Percentiles rank a stretch among this genome's conserved stretches.
phyloP scores from a whole-genome alignment of 2,888 invertebrate genomes.

The Torymus texanus region DNA sequence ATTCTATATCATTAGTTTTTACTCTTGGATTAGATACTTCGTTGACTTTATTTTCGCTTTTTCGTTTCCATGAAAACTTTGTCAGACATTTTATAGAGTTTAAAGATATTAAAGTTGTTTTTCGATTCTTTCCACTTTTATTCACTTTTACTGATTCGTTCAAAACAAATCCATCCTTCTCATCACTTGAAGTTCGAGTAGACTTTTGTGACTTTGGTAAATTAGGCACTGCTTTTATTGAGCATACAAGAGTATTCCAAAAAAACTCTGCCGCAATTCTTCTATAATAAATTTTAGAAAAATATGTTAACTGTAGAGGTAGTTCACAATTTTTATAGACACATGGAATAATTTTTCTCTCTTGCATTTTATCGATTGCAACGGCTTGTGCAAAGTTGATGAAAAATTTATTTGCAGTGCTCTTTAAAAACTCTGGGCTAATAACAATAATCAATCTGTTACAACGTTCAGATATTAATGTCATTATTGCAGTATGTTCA shows the following conservation, averaged over 20 bases:
- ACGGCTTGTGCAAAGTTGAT: constrained; percentile 87
- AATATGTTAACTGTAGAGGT: constrained; percentile 81
- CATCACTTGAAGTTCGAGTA: not conserved
- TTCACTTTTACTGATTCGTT: not conserved
- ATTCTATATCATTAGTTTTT: constrained; percentile 16
- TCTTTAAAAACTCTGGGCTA: constrained; percentile 85
- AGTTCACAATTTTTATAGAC: constrained; percentile 81
- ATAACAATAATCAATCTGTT: constrained; percentile 86
- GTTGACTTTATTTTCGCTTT: not conserved
- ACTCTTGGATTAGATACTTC: constrained; percentile 8
- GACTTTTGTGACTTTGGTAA: constrained; percentile 5
- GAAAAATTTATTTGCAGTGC: constrained; percentile 86
- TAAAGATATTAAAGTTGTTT: constrained; percentile 14
- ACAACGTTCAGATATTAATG: constrained; percentile 86
- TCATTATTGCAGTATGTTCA: constrained; percentile 84
- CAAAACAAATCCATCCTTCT: constrained; percentile 2
- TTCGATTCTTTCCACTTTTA: not conserved
- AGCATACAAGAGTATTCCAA: constrained; percentile 82
- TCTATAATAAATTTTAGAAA: constrained; percentile 81
- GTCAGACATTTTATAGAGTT: not conserved
- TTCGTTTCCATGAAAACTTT: constrained; percentile 16
- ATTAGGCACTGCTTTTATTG: constrained; percentile 71
- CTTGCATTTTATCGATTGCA: constrained; percentile 81
- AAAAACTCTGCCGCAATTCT: constrained; percentile 79
- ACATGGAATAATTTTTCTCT: constrained; percentile 84